Evolutionary conservation across 1,140 invertebrate species (phyloP), one percentile per base, ranked within the genome.

Genomic region (Harlomillsia oculata): DNA sequence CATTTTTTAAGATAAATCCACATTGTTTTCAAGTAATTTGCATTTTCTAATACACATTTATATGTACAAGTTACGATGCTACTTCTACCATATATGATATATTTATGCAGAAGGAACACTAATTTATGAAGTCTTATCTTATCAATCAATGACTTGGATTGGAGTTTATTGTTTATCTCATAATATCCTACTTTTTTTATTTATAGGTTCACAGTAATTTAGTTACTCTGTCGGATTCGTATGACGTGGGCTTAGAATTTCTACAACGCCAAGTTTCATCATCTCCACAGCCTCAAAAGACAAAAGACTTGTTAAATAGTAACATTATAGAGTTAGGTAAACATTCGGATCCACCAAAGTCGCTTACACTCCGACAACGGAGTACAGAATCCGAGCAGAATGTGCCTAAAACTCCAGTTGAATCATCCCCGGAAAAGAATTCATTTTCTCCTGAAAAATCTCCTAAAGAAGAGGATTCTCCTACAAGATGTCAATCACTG

Each of bases 201-300:
- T 93, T 93, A 71, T 84, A 88, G 68, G 87, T 93, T 30, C 89
- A 93, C 70, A 80, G 84, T 39, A 91, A 92, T 74, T 75, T 90
- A 65, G 89, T 93, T 69, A 92, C 56, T 57, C 70, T 65, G 51
- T 54, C 55, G 45, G 63, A 56, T 50, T 25, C 52, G 45, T 57
- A 40, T 41, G 5, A 43, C 28, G 46, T 54, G 23, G 54, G 43
- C 14, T 34, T 39, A 20, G 52, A 52, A 39, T 60, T 50, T 32
- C 44, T 54, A 14, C 50, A 39, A 39, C 40, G 45, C 5, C 50
- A 58, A 18, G 49, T 36, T 5, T 16, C n/a, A n/a, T n/a, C n/a
- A n/a, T n/a, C n/a, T n/a, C n/a, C n/a, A n/a, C n/a, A n/a, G n/a
- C n/a, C n/a, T n/a, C n/a, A n/a, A n/a, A n/a, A n/a, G n/a, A n/a